Base-by-base conservation (phyloP, 2,797 vertebrate species). In the Microtus californicus region DNA sequence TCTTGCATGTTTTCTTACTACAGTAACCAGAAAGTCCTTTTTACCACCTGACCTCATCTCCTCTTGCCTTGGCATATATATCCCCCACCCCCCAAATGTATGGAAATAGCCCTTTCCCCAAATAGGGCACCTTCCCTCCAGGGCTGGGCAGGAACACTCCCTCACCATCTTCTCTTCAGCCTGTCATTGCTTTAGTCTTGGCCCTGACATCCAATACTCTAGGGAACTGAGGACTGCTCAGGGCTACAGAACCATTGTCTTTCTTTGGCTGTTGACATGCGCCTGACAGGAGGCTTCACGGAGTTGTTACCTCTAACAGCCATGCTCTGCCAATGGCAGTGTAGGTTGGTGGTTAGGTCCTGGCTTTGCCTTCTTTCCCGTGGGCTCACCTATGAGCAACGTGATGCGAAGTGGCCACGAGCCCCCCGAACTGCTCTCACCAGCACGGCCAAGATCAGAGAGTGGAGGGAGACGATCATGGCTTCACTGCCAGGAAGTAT, bases 11-110 rank as follows among this genome's bases (percentile, higher is more conserved):
- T 78, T 81, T 71, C 69, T 31, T 77, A 83, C 78, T n/a, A 15
- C 19, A 45, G 31, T 76, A n/a, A 63, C 27, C 73, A 74, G 65
- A 31, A 96, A 74, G 74, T 69, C 74, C 91, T 95, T 63, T 89
- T 37, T 40, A 27, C 67, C 67, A 19, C 6, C 40, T 40, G 1
- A 76, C 79, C 73, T 67, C 19, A 73, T 11, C 27, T 31, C 37
- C 48, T 91, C 88, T 76, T 94, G 78, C 40, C 40, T 4, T 25
- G 74, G 21, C 43, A 59, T 19, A 61, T 11, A 10, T 7, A 21
- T 19, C 12, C 40, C 23, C 0, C 1, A 12, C 5, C 5, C 19
- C n/a, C 19, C 0, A 23, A 74, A 59, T 25, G 15, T 13, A 43
- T 40, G 13, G 69, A 92, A 81, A 76, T 6, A 19, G 69, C 21